Percentiles rank a stretch among this genome's conserved stretches.
Conservation (phyloP, 2,888 invertebrate species). For the Acleris holmiana region DNA sequence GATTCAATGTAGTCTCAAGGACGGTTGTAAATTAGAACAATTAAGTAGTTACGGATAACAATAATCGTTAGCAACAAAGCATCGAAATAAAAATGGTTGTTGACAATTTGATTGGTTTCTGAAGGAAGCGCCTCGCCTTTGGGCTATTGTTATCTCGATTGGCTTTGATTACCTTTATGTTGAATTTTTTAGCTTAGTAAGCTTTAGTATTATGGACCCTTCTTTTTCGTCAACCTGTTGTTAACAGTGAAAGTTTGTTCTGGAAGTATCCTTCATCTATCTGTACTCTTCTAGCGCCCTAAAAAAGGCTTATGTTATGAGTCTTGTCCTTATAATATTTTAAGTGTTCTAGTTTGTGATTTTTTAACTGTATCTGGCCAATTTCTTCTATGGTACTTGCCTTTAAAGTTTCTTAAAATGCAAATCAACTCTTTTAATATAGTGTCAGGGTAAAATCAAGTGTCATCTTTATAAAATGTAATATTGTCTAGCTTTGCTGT, state of each 20-base stretch:
- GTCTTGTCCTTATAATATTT: too few species aligned
- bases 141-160: conserved; percentile 28
- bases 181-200: conserved; percentile 2
- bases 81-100: conserved; percentile 3
- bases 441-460: too few species aligned
- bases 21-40: neutral
- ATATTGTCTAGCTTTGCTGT: neutral
- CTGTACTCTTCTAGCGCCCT: too few species aligned
- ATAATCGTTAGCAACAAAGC: conserved; percentile 17
- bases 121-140: conserved; percentile 30
- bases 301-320: too few species aligned
- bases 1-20: neutral
- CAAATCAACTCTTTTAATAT: too few species aligned
- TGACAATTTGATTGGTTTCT: conserved; percentile 25
- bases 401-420: too few species aligned
- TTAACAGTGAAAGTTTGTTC: too few species aligned
- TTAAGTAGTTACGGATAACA: neutral
- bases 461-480: neutral
- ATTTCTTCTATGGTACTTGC: too few species aligned
- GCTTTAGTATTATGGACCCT: neutral
- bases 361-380: too few species aligned
- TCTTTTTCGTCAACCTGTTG: neutral
- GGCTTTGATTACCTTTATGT: neutral
- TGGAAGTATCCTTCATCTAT: too few species aligned
- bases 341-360: too few species aligned